Evolutionary conservation across 2,797 vertebrate genomes (phyloP).

Genomic region (Esox lucius): DNA sequence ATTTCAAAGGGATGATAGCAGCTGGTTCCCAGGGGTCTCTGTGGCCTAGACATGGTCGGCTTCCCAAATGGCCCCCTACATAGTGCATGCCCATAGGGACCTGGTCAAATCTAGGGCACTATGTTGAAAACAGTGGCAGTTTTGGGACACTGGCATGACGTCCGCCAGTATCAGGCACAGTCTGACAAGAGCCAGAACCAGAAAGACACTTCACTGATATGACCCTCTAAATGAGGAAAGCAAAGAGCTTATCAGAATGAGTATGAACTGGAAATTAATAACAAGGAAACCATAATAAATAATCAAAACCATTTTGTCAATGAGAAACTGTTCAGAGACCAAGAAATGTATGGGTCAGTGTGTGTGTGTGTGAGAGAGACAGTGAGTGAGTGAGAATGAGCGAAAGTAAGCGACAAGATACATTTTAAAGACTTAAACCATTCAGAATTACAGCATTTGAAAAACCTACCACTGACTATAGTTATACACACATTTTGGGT

Average conservation of each 20-base stretch:
- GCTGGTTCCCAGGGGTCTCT: slow-evolving; percentile 2
- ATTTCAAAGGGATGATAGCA: slow-evolving; percentile 18
- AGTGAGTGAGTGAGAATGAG: too few species aligned
- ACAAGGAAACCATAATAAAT: background rate
- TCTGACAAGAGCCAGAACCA: slow-evolving; percentile 3
- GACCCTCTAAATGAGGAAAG: background rate
- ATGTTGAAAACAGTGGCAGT: too few species aligned
- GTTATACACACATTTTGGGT: background rate
- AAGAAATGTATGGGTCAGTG: background rate
- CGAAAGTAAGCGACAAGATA: too few species aligned
- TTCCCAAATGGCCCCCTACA: background rate
- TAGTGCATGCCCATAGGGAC: background rate
- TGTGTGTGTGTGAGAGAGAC: too few species aligned
- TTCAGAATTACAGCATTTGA: background rate
- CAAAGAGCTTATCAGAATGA: background rate
- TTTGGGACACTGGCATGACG: background rate
- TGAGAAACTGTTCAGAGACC: background rate
- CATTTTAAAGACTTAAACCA: too few species aligned
- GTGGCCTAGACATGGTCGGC: background rate
- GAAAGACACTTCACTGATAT: background rate
- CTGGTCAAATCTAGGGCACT: background rate
- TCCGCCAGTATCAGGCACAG: background rate
- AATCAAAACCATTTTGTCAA: background rate
- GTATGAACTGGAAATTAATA: background rate
- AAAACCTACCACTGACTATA: background rate